These are phyloP conservation scores for Hydrozoanthus gracilis DNA, from an alignment of 92 coral and sea anemone species.

Conservation along the genomic window DNA sequence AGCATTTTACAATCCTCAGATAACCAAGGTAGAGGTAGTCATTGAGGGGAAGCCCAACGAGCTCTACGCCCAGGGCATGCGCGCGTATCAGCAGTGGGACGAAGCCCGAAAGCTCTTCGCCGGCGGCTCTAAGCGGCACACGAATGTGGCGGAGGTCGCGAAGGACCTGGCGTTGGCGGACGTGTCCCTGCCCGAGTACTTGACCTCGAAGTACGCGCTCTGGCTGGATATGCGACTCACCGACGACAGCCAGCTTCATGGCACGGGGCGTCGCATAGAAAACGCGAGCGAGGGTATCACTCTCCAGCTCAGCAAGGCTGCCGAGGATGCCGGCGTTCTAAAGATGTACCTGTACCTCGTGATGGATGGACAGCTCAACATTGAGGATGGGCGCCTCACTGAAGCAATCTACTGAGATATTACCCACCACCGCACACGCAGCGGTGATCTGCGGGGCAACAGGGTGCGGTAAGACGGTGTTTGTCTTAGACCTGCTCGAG, in stretches of 20 bases:
- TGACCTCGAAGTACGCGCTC: neutral
- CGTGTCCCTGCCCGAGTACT: neutral
- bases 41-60: constrained; percentile 21
- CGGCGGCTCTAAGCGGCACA: too few species aligned
- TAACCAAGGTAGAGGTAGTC: constrained; percentile 1
- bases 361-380: constrained; percentile 27
- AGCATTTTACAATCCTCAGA: neutral
- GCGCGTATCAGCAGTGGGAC: constrained; percentile 18
- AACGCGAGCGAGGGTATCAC: neutral
- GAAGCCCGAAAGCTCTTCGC: constrained; percentile 11
- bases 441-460: constrained; percentile 16
- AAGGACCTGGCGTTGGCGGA: neutral
- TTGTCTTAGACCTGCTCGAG: constrained; percentile 10
- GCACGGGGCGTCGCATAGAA: too few species aligned
- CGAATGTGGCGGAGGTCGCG: too few species aligned
- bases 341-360: constrained; percentile 2
- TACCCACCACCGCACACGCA: neutral
- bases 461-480: constrained; percentile 24
- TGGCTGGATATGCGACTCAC: neutral
- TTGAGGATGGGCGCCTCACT: constrained; percentile 6
- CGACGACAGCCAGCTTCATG: neutral
- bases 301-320: neutral
- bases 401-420: neutral
- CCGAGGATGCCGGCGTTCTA: neutral
- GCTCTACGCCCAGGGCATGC: constrained; percentile 22